Percentiles rank a stretch among this genome's conserved stretches.
Conservation (phyloP, 2,888 invertebrate species). For the Camponotus fellah region DNA sequence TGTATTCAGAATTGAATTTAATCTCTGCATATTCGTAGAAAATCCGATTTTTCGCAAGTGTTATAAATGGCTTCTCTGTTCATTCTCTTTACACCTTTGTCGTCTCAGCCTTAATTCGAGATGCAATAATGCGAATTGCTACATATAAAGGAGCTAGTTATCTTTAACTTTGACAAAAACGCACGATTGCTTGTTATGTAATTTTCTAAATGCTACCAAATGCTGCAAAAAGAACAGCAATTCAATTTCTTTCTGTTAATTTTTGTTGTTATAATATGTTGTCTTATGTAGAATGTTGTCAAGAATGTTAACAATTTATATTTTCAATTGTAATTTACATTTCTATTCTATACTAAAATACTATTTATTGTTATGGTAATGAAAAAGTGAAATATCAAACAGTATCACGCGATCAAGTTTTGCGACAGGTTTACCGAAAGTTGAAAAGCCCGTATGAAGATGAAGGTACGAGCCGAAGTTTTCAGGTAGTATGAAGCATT, state of each 20-base stretch:
- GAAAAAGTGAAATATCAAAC: slow-evolving; percentile 25
- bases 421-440: slow-evolving; percentile 28
- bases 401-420: slow-evolving; percentile 29
- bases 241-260: slow-evolving; percentile 12
- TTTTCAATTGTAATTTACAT: slow-evolving; percentile 34
- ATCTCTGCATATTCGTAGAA: slow-evolving; percentile 21
- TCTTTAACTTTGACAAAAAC: slow-evolving; percentile 35
- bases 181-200: slow-evolving; percentile 39
- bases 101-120: slow-evolving; percentile 37
- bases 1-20: slow-evolving; percentile 38
- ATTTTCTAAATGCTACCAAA: slow-evolving; percentile 14
- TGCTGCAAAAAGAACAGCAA: slow-evolving; percentile 1
- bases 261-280: not conserved
- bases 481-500: slow-evolving; percentile 31
- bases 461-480: slow-evolving; percentile 36
- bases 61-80: slow-evolving; percentile 15
- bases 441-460: slow-evolving; percentile 29
- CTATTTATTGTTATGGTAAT: not conserved
- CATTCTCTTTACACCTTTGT: not conserved
- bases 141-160: slow-evolving; percentile 30
- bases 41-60: slow-evolving; percentile 39
- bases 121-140: slow-evolving; percentile 31
- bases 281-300: not conserved
- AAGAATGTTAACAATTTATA: slow-evolving; percentile 22
- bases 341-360: slow-evolving; percentile 3